Base-by-base conservation (phyloP, 1,140 invertebrate genomes). In the Habropoda laboriosa region DNA sequence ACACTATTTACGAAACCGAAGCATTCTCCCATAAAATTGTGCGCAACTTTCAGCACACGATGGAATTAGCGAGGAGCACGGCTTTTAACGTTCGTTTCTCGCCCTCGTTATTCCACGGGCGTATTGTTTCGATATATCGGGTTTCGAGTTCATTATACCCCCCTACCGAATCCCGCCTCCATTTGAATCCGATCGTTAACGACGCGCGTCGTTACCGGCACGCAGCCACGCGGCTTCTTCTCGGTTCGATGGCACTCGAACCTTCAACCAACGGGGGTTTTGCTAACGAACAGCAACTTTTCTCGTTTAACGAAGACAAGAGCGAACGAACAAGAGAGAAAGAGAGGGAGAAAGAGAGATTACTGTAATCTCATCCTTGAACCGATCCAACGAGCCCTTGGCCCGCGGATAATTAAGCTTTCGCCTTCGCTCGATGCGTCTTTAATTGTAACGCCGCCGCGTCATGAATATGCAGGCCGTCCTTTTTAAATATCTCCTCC, bases 351-450 rank as follows among this genome's bases (percentile, higher is more conserved):
- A 45, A 7, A 47, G 13, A 21, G 30, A 71, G 79, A 80, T 86
- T 86, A 83, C 75, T 55, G 67, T 73, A 80, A 85, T 70, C 64
- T 71, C 60, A n/a, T 57, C 32, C 55, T 57, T 30, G 13, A 73
- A 76, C 47, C 45, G 80, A 73, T 76, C 71, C 63, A 8, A 27
- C n/a, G 13, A 27, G 35, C 35, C 71, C 74, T 71, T 68, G 30
- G 60, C 70, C 63, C 85, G 55, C 38, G 61, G 73, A 87, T 87
- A 87, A 87, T 87, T 87, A 85, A 85, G 80, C 79, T 80, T 81
- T 87, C 68, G 49, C 49, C 47, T 30, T 51, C 53, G 38, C 49
- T 58, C 72, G 73, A 87, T 82, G 72, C 84, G 76, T 87, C 75
- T 85, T 85, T 82, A 78, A 80, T 60, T 73, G 72, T 74, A 64